Evolutionary conservation across 2,888 invertebrate species (phyloP).

Genomic region (Drosophila macrospina): DNA sequence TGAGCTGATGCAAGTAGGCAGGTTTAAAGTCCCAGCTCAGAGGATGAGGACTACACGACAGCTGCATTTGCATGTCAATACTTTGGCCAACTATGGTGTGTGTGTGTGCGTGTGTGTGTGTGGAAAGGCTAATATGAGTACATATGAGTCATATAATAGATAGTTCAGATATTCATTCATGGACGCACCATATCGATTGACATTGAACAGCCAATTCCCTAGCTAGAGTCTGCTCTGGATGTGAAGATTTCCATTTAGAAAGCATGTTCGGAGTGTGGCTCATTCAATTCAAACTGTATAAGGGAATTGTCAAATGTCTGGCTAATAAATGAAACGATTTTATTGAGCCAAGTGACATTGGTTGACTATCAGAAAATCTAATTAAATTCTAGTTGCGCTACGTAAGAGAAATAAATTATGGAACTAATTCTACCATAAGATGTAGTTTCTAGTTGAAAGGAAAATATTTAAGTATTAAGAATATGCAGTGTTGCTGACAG

Average conservation of each 20-base stretch:
- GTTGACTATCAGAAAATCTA: neutral
- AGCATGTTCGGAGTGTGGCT: neutral
- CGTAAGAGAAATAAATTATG: neutral
- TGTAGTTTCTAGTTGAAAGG: too few species aligned
- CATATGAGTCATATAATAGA: neutral
- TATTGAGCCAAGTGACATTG: neutral
- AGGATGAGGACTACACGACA: conserved; percentile 19
- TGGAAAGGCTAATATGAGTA: neutral
- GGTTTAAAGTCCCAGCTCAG: conserved; percentile 21
- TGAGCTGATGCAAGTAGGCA: conserved; percentile 28
- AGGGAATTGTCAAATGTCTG: neutral
- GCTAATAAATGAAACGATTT: too few species aligned
- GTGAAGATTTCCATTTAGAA: conserved; percentile 1
- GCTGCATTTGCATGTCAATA: conserved; percentile 49
- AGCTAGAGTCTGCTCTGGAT: neutral
- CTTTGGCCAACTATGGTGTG: neutral
- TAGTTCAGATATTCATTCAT: neutral
- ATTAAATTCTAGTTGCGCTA: neutral
- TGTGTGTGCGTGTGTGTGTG: neutral
- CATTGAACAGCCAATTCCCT: neutral
- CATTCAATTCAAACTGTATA: neutral
- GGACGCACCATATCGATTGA: neutral
- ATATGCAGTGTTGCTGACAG: neutral
- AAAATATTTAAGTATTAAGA: neutral
- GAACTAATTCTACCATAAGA: too few species aligned